Base-by-base conservation (phyloP, 2,797 vertebrate genomes). In the Champsocephalus gunnari region DNA sequence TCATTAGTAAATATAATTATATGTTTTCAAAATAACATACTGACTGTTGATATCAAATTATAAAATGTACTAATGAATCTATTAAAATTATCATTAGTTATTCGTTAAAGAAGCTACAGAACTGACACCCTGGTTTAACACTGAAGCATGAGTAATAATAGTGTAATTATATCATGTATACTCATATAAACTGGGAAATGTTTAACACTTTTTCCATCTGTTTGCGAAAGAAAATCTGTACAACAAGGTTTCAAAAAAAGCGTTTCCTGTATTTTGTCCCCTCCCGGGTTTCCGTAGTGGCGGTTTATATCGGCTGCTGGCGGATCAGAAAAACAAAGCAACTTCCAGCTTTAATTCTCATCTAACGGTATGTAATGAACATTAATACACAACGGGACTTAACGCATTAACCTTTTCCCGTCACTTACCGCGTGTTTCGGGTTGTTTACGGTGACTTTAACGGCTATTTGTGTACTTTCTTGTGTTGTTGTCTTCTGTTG, bases 251-350 rank as follows among this genome's bases (percentile, higher is more conserved):
- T 34, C 9, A 19, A 34, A 14, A n/a, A n/a, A 13, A 19, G 11
- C 2, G 48, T 51, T 14, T 6, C 2, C 9, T 0, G 0, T 54
- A 34, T 17, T 80, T 78, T 88, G 85, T 66, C 78, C 84, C 53
- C 24, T 77, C 12, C 9, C 9, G 66, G n/a, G 0, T 19, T 3
- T 21, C 88, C 81, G 86, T 92, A 81, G 81, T 89, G 88, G 89
- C 88, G 91, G 89, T 86, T 80, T 66, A n/a, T 60, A 4, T n/a
- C 16, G 48, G 60, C 63, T 56, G 34, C 28, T 19, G 65, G 9
- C 21, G 53, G 28, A 47, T 43, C 49, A 17, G 16, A 4, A 51
- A 73, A 75, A 66, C 28, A 59, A 62, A 71, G 71, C 38, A 41
- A 19, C 24, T 54, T 49, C 5, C 12, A 4, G 9, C 14, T 16